Evolutionary conservation across 2,113 vertebrate genomes (phyloP), one percentile per base, ranked within the genome.

Genomic region (Lota lota): DNA sequence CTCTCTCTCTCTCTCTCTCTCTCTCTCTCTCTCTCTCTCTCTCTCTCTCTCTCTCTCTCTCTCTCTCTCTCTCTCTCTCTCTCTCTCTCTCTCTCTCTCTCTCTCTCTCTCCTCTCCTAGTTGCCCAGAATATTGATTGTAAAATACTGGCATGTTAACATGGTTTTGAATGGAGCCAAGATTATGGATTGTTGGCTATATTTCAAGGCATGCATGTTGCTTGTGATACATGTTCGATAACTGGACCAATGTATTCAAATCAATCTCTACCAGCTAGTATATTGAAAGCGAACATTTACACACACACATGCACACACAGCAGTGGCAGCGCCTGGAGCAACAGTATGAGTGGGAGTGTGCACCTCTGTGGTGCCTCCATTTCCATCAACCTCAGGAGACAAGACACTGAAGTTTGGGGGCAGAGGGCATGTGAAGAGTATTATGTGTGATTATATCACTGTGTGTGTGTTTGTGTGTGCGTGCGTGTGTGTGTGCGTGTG

Each of bases 241-340:
- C 40, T 47, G 40, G 40, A 47, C 40, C 40, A 47, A 47, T 56
- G 53, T 56, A 56, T 18, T 56, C 5, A 56, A 56, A 56, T 18
- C 16, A 14, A 47, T 47, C 40, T 47, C 40, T 47, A 47, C 40
- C 40, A 47, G 40, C 40, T 47, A 47, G 40, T 47, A 14, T 56
- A 56, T 17, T 56, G 16, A 18, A 56, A 56, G 18, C 53, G 14
- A 56, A 56, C 15, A 56, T 18, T 6, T 14, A 4, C 53, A 56
- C 53, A 56, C 53, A 56, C 17, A 56, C 11, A 56, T 3, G 18
- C 53, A 56, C 53, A 56, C 53, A n/a, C 53, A 76, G 75, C 77
- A 83, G 83, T 33, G 28, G 75, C 81, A 76, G 28, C 72, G 68
- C 63, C 24, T 62, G 22, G 4, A 16, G 15, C 21, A 77, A 81